These are phyloP conservation scores for Phylloscopus collybita DNA, from an alignment of 2,797 vertebrate species.

Conservation along the genomic window DNA sequence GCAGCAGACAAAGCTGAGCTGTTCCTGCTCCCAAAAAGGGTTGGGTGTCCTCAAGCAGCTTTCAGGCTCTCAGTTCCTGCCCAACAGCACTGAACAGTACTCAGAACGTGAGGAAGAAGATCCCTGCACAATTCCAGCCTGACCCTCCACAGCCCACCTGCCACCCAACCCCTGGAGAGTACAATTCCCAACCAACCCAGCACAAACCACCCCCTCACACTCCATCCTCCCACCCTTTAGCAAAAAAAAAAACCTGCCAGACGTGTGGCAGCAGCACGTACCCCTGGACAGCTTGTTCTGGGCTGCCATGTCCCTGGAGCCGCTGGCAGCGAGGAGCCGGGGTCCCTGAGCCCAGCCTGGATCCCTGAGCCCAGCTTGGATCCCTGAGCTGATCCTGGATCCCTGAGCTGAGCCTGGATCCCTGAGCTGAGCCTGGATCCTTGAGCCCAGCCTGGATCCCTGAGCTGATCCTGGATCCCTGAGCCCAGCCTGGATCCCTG, in stretches of 20 bases:
- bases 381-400: no score
- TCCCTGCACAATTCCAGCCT: neutral
- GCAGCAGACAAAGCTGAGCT: neutral
- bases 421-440: neutral
- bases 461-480: no score
- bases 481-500: no score
- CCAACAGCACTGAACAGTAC: neutral
- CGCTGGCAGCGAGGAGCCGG: neutral
- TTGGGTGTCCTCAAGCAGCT: neutral
- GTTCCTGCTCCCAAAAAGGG: neutral
- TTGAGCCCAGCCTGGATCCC: no score
- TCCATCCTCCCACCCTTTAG: neutral
- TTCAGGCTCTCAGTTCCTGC: neutral
- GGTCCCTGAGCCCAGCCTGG: neutral
- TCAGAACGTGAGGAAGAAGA: accelerated
- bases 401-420: no score
- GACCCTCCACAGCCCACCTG: neutral
- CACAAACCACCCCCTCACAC: accelerated
- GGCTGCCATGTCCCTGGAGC: neutral
- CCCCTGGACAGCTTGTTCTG: neutral
- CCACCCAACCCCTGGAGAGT: neutral
- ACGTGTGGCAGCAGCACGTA: neutral
- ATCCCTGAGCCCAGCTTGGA: no score
- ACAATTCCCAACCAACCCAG: accelerated
- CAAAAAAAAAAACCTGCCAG: neutral